These are phyloP conservation scores for Crotalus horridus DNA, from an alignment of 2,113 vertebrate genomes.

Conservation along the genomic window DNA sequence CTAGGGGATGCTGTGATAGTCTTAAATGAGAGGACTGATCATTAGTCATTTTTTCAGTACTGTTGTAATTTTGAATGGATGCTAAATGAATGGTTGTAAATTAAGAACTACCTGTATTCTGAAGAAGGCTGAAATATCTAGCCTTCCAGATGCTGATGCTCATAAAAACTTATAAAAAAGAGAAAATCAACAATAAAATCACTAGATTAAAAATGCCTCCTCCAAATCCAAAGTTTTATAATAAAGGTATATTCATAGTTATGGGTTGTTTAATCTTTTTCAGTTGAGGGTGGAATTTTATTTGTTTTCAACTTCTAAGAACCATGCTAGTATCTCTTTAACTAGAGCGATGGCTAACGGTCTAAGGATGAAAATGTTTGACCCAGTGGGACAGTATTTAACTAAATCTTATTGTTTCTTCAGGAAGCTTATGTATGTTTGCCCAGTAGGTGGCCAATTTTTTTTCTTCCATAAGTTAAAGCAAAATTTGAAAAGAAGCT, in stretches of 20 bases:
- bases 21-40: no score
- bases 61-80: no score
- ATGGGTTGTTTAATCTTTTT: not conserved
- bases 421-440: not conserved
- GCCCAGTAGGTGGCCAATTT: not conserved
- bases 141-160: not conserved
- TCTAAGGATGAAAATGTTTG: not conserved
- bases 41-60: no score
- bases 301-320: not conserved
- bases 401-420: not conserved
- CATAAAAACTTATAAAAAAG: not conserved
- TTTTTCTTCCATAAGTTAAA: not conserved
- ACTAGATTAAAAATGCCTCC: not conserved
- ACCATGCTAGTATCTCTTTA: not conserved
- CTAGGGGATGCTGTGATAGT: no score
- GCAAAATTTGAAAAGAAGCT: not conserved
- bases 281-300: not conserved
- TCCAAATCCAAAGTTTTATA: not conserved
- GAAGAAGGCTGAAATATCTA: not conserved
- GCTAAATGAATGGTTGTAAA: no score
- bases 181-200: not conserved
- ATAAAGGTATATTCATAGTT: not conserved
- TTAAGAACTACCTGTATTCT: not conserved
- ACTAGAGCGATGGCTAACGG: not conserved
- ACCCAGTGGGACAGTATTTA: not conserved